Evolutionary conservation across 2,113 vertebrate species (phyloP), one percentile per base, ranked within the genome.

Genomic region (Sprattus sprattus): DNA sequence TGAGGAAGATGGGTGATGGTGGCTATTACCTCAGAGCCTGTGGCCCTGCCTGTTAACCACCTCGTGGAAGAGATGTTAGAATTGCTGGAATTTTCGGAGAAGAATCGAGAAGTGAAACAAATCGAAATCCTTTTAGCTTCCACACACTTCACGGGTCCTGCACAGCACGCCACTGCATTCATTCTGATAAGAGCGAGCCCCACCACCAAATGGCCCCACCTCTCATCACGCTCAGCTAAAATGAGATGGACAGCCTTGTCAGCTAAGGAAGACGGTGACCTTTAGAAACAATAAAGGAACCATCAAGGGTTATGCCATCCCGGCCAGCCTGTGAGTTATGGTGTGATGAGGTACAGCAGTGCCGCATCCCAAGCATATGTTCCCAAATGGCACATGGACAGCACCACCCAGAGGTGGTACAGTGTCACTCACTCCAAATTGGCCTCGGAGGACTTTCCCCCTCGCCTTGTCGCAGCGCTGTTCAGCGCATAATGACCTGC

Each of bases 221-320:
- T 0, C 71, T 60, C 71, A 39, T 39, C 25, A 6, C 11, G 32
- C 3, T 2, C 28, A 2, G 11, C 32, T 78, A 78, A 78, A 78
- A 78, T 39, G 71, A 78, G 71, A 78, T 3, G 32, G 71, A 78
- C 71, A 78, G 71, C 71, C 71, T 78, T 78, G 71, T 78, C 71
- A 78, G 32, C 71, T 32, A 39, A 78, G 71, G 28, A 32, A 32
- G 25, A 39, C 10, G 4, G 15, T 78, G 71, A 78, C 71, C 71
- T 78, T 78, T 71, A 32, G 15, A 78, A 78, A 32, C 71, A 78
- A 78, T 78, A 78, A 78, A 32, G 71, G 9, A 78, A 16, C 71
- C 64, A 71, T 78, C 71, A 78, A 4, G 71, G 32, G 28, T 39
- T 78, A 28, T 39, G 71, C 28, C 71, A 78, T 78, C 32, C 71